Evolutionary conservation across 2,797 vertebrate species (phyloP).

Genomic region (Eurystomus glaucurus): DNA sequence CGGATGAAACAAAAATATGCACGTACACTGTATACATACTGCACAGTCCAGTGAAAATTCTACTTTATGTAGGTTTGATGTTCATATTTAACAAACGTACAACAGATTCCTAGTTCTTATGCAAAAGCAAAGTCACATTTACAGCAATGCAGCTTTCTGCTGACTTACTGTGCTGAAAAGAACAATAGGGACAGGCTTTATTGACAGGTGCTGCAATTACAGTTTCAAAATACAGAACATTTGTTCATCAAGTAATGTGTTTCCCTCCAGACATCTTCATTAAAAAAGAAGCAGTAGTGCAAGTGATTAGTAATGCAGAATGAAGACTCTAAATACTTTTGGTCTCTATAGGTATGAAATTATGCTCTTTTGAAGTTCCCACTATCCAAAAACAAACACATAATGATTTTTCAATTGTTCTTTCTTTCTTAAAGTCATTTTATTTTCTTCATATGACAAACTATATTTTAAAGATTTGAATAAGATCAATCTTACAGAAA

Average conservation of each 20-base stretch:
- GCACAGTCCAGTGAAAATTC: background rate
- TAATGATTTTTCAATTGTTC: background rate
- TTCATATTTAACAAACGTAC: background rate
- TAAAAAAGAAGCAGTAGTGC: constrained; percentile 18
- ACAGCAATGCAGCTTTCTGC: background rate
- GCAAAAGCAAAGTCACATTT: constrained; percentile 4
- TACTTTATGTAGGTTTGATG: background rate
- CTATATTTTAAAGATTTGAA: background rate
- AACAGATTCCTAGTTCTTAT: background rate
- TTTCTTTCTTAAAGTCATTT: background rate
- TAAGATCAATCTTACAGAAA: background rate
- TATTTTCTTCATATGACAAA: background rate
- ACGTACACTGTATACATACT: background rate
- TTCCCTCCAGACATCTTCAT: constrained; percentile 44
- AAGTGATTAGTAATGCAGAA: background rate
- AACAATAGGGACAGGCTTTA: constrained; percentile 46
- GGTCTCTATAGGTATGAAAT: background rate
- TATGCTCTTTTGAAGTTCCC: background rate
- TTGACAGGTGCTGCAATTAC: constrained; percentile 60
- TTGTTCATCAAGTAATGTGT: constrained; percentile 23
- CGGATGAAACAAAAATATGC: background rate
- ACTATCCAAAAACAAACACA: background rate
- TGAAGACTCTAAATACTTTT: background rate
- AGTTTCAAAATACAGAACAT: constrained; percentile 13
- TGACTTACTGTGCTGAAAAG: constrained; percentile 27